Evolutionary conservation across 2,888 invertebrate species (phyloP), one percentile per base, ranked within the genome.

Genomic region (Keiferia lycopersicella): DNA sequence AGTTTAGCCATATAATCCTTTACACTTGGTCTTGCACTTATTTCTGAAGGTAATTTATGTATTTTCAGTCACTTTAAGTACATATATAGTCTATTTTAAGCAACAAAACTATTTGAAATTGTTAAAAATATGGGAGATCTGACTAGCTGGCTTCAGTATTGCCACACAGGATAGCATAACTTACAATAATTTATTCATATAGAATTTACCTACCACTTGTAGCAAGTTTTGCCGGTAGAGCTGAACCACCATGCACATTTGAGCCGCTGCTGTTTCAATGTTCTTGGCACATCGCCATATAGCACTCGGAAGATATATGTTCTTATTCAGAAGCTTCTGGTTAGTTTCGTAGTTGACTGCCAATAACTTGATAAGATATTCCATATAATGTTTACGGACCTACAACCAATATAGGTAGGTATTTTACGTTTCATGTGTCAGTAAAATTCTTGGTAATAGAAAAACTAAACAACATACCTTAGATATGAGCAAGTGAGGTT

Each of bases 311-410:
- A 91, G 74, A 70, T 88, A 87, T 34, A 87, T 82, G 64, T 87
- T 89, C 66, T 89, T 89, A 62, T 87, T 86, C 0, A 83, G 64
- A 12, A 87, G 79, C 68, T 78, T 87, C 65, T 88, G 88, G 67
- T 85, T 83, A 0, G 78, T 85, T 73, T 90, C 88, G 74, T 91
- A 92, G 68, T 92, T 92, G 2, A 78, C 68, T 16, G 86, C 81
- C 22, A 92, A 72, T 34, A 91, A 71, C 76, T 87, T 86, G 56
- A 88, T 83, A 51, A 91, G 73, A 70, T 88, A 83, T 58, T 88
- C 87, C 84, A 92, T 86, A 68, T 92, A 92, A 74, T 88, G 85
- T 74, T 91, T 89, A 26, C 92, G 87, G 18, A 92, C 91, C 92
- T 92, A 70, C 58, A 78, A 78, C 11, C 20, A 2, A 50, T 20